These are phyloP conservation scores for Parotocinclus haroldoi DNA, from an alignment of 2,797 vertebrate species.

Conservation along the genomic window DNA sequence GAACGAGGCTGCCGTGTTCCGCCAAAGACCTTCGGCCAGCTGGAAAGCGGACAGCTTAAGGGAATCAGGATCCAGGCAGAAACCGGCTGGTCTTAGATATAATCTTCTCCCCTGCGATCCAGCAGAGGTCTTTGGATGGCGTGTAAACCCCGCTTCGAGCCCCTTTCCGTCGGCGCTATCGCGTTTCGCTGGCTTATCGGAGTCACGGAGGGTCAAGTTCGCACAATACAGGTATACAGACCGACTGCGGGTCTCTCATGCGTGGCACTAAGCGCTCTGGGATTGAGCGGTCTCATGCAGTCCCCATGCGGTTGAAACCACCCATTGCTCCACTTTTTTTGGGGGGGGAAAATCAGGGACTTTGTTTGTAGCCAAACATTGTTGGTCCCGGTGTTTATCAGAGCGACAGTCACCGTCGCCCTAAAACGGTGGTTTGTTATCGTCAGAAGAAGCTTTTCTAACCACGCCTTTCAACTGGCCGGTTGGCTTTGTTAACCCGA, in stretches of 20 bases:
- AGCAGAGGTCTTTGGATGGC: constrained; percentile 6
- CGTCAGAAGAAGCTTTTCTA: too few species aligned
- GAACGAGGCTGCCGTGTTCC: background rate
- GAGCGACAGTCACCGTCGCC: too few species aligned
- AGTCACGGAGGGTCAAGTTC: constrained; percentile 17
- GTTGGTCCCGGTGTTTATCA: too few species aligned
- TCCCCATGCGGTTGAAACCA: constrained; percentile 2
- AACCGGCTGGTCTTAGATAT: constrained; percentile 25
- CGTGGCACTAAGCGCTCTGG: background rate
- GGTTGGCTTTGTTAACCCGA: too few species aligned
- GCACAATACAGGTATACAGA: constrained; percentile 42
- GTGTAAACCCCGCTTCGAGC: constrained; percentile 15
- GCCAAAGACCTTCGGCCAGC: constrained; percentile 15
- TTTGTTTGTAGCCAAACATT: too few species aligned
- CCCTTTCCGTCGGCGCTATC: constrained; percentile 29
- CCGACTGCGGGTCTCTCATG: constrained; percentile 16
- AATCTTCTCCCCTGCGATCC: constrained; percentile 27
- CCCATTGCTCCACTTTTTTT: background rate
- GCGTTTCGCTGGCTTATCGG: constrained; percentile 36
- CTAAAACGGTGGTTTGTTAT: too few species aligned
- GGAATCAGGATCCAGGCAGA: constrained; percentile 23
- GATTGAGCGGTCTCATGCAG: constrained; percentile 11
- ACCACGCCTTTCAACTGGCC: too few species aligned
- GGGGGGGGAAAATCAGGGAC: too few species aligned
- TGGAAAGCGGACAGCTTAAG: constrained; percentile 26